phyloP scores from a whole-genome alignment of 2,888 invertebrate genomes.

The Hyposoter didymator region DNA sequence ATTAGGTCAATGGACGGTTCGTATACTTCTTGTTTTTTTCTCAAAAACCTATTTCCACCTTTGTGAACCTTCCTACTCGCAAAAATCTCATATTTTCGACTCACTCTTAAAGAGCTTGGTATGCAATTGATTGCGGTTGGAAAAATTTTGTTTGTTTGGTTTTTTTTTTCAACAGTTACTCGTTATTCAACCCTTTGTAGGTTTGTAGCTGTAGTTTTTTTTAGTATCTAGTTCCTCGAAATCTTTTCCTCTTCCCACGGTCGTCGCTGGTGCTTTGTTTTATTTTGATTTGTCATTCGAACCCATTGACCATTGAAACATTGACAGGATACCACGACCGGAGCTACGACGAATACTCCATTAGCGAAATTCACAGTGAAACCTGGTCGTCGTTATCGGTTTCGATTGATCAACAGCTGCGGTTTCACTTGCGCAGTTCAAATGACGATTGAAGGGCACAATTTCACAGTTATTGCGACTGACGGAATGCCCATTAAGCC shows the following conservation, averaged over 20 bases:
- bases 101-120: too few relatives aligned
- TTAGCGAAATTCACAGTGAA: conserved; percentile 79
- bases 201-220: too few relatives aligned
- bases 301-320: background rate
- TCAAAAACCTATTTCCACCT: background rate
- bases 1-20: conserved; percentile 86
- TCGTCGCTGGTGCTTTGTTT: too few relatives aligned
- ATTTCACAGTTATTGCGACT: conserved; percentile 85
- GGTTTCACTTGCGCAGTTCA: conserved; percentile 85
- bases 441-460: conserved; percentile 85
- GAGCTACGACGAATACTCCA: conserved; percentile 73
- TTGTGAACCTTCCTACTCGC: too few relatives aligned
- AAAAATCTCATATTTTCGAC: too few relatives aligned
- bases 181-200: too few relatives aligned
- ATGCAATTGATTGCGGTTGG: too few relatives aligned
- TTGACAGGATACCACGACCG: conserved; percentile 72
- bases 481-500: conserved; percentile 86
- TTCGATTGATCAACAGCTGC: conserved; percentile 86
- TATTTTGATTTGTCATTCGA: background rate
- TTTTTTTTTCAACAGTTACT: too few relatives aligned
- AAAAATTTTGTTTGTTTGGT: too few relatives aligned
- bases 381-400: conserved; percentile 85
- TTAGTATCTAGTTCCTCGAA: too few relatives aligned
- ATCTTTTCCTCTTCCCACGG: too few relatives aligned
- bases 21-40: background rate